Percentiles rank a stretch among this genome's conserved stretches.
Conservation (phyloP, 1,140 invertebrate species). For the Argopecten irradians region DNA sequence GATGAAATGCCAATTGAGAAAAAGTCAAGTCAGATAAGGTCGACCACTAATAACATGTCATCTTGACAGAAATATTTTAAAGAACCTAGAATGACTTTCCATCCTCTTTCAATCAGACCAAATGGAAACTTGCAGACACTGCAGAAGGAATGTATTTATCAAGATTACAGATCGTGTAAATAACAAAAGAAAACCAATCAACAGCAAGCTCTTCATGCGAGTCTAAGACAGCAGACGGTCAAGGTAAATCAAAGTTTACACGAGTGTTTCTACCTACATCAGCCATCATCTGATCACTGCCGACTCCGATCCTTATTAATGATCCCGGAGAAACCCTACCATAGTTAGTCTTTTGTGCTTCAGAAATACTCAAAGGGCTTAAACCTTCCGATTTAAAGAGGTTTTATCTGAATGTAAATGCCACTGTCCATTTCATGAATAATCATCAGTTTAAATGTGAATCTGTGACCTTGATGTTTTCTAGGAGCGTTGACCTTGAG, state of each 20-base stretch:
- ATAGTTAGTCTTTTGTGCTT: not conserved
- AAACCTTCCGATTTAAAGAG: not conserved
- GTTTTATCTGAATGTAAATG: not conserved
- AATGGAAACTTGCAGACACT: not conserved
- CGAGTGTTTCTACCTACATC: not conserved
- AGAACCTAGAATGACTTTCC: not conserved
- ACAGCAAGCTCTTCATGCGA: not conserved
- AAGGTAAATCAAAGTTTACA: not conserved
- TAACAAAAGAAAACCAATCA: not conserved
- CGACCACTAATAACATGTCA: not conserved
- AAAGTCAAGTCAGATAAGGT: not conserved
- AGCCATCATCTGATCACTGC: not conserved
- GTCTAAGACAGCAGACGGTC: not conserved
- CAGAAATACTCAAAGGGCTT: not conserved
- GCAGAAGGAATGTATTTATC: not conserved
- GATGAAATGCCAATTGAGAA: not conserved
- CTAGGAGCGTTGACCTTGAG: not conserved
- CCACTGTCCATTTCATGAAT: not conserved
- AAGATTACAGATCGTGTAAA: not conserved
- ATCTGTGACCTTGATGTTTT: not conserved
- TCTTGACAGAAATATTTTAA: not conserved
- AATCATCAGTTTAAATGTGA: not conserved
- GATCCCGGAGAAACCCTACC: not conserved
- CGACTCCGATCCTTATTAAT: not conserved
- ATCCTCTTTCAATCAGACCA: not conserved